Conservation (phyloP, 1,140 invertebrate genomes). For the Trichonephila inaurata region DNA sequence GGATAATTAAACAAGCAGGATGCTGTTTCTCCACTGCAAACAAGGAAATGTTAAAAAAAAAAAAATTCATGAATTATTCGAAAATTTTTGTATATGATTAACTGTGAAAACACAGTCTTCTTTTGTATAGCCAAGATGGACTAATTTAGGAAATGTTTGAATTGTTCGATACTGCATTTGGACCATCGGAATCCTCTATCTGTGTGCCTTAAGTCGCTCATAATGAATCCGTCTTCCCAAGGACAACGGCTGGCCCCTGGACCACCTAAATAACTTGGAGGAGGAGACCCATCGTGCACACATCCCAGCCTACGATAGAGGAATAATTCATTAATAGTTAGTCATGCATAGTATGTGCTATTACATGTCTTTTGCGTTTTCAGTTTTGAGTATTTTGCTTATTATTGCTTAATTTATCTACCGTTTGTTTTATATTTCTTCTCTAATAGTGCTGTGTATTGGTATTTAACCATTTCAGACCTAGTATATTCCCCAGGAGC, state of each 20-base stretch:
- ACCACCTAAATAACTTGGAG: conserved; percentile 94
- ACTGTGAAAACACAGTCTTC: too few relatives aligned
- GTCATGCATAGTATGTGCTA: too few relatives aligned
- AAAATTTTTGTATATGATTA: too few relatives aligned
- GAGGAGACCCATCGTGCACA: conserved; percentile 96
- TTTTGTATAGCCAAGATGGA: too few relatives aligned
- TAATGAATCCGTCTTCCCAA: conserved; percentile 98
- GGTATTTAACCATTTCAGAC: too few relatives aligned
- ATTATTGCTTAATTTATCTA: background rate
- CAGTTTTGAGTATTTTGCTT: background rate
- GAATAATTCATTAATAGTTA: too few relatives aligned
- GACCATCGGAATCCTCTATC: conserved; percentile 97
- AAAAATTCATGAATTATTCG: too few relatives aligned
- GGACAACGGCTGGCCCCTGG: conserved; percentile 96
- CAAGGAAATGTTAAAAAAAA: background rate
- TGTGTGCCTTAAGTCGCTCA: conserved; percentile 96
- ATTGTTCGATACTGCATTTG: conserved; percentile 93
- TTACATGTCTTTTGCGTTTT: background rate
- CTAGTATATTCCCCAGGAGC: too few relatives aligned
- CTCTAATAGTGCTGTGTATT: too few relatives aligned
- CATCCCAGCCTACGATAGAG: conserved; percentile 90
- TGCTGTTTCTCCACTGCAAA: conserved; percentile 92
- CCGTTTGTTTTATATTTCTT: too few relatives aligned
- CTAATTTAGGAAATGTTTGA: conserved; percentile 97
- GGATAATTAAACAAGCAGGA: conserved; percentile 97